Conservation (phyloP, 2,888 invertebrate species). For the Morpho deidamia region DNA sequence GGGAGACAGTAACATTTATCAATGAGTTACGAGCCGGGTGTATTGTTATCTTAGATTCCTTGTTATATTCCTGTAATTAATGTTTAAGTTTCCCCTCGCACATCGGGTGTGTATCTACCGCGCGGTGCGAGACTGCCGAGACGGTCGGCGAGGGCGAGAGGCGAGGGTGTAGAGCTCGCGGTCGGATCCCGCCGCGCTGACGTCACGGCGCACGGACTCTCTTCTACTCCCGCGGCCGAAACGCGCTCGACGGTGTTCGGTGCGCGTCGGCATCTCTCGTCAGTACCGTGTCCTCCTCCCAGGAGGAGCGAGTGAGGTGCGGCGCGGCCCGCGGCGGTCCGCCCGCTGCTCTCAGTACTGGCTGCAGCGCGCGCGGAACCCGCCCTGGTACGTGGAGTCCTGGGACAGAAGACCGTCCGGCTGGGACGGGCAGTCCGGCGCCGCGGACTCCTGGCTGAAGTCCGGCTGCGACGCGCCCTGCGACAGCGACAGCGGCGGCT, state of each 20-base stretch:
- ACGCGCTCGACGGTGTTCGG: constrained; percentile 25
- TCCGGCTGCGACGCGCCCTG: constrained; percentile 86
- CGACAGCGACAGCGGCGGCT: constrained; percentile 83
- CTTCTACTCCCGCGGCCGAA: constrained; percentile 35
- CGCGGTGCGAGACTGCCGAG: constrained; percentile 21
- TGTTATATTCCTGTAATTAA: constrained; percentile 52
- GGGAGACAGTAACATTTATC: background rate
- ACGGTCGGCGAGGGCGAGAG: background rate
- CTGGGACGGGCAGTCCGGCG: constrained; percentile 93
- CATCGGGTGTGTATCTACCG: constrained; percentile 30
- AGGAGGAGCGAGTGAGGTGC: constrained; percentile 55
- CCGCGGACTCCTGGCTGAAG: constrained; percentile 88
- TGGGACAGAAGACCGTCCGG: constrained; percentile 97
- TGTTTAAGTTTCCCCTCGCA: constrained; percentile 40
- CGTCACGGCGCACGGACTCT: no score
- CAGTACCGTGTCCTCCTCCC: constrained; percentile 41
- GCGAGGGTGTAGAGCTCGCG: background rate
- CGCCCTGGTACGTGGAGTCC: constrained; percentile 91
- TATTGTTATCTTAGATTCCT: constrained; percentile 22
- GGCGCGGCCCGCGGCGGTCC: constrained; percentile 82
- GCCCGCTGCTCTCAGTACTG: constrained; percentile 90
- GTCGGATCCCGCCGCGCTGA: constrained; percentile 30
- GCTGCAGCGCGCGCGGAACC: constrained; percentile 82
- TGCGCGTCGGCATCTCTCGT: constrained; percentile 38
- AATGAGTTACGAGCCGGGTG: constrained; percentile 12